Conservation (phyloP, 2,888 invertebrate species). For the Philereme vetulata region DNA sequence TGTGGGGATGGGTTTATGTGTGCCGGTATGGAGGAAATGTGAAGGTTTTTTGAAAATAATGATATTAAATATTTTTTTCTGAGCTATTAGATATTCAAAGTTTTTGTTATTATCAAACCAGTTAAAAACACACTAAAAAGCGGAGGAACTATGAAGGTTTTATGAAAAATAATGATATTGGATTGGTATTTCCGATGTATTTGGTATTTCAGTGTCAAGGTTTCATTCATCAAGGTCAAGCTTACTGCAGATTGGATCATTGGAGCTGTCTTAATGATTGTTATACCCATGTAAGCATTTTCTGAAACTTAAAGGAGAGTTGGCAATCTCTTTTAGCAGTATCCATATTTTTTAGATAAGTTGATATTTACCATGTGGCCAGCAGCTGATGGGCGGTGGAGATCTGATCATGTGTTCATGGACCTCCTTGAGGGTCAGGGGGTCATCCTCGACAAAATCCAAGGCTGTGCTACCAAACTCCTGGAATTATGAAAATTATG, state of each 20-base stretch:
- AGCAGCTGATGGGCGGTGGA: conserved; percentile 89
- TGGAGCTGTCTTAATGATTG: too few species aligned
- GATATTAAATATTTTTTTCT: too few species aligned
- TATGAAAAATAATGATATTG: too few species aligned
- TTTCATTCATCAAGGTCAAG: too few species aligned
- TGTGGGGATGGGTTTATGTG: neutral
- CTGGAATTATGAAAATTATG: conserved; percentile 50
- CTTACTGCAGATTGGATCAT: too few species aligned
- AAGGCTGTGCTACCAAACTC: conserved; percentile 79
- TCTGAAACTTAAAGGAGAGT: neutral
- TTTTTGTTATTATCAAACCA: too few species aligned
- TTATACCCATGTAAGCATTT: too few species aligned
- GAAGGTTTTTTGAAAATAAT: neutral
- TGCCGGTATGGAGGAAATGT: neutral
- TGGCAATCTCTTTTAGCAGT: neutral
- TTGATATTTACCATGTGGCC: conserved; percentile 83
- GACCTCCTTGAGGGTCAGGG: conserved; percentile 89
- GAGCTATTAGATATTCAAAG: too few species aligned
- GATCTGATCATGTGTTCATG: conserved; percentile 93
- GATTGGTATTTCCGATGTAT: too few species aligned
- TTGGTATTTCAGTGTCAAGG: too few species aligned
- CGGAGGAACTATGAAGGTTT: too few species aligned
- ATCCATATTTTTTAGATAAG: neutral
- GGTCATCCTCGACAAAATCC: conserved; percentile 86
- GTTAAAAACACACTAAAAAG: too few species aligned